phyloP scores from a whole-genome alignment of 2,113 vertebrate species.

The Elanus axillaris region DNA sequence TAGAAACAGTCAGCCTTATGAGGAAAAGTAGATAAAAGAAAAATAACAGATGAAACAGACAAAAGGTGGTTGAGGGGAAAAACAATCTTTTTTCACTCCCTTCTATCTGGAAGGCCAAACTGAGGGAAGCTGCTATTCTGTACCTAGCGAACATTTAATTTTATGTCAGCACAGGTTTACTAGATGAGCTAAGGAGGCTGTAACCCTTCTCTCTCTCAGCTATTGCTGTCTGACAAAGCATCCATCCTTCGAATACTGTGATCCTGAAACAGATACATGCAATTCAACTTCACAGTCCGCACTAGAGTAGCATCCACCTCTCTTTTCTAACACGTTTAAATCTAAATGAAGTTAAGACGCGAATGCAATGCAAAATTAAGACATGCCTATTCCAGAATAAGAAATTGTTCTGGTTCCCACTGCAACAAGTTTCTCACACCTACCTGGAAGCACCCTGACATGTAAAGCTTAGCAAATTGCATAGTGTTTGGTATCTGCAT shows the following conservation, averaged over 20 bases:
- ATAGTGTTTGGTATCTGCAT: accelerated
- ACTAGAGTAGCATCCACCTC: background rate
- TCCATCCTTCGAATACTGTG: accelerated
- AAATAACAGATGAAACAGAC: background rate
- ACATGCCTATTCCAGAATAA: background rate
- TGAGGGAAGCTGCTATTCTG: background rate
- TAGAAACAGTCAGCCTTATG: background rate
- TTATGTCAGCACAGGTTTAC: background rate
- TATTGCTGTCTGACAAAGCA: accelerated
- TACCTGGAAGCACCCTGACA: background rate
- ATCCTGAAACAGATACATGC: accelerated
- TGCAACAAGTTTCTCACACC: background rate
- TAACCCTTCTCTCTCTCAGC: background rate
- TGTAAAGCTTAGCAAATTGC: background rate
- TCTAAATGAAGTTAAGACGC: background rate
- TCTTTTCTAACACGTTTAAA: background rate
- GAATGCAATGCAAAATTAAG: background rate
- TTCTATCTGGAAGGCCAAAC: background rate
- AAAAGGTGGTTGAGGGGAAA: background rate
- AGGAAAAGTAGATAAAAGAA: constrained; percentile 3
- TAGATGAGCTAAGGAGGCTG: background rate
- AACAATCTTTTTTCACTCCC: background rate
- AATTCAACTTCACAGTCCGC: background rate
- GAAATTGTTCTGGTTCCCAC: background rate
- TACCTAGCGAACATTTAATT: background rate